Evolutionary conservation across 2,797 vertebrate species (phyloP), one percentile per base, ranked within the genome.

Genomic region (Coracias cyanogaster): DNA sequence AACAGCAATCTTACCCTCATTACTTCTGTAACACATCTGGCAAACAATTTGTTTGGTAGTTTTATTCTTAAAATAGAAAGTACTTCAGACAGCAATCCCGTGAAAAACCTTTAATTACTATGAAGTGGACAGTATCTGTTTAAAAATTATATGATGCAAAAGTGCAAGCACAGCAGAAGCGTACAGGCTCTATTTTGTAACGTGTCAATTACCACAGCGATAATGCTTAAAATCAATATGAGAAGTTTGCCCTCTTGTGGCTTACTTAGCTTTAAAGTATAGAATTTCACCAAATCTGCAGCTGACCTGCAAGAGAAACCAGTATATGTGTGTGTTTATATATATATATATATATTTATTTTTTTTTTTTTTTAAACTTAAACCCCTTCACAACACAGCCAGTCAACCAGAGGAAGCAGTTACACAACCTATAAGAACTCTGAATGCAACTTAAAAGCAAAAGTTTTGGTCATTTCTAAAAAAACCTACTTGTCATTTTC

Each of bases 211-310:
- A 82, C 16, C 9, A 18, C n/a, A 33, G 29, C 3, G 31, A 76
- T 31, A 52, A 49, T 6, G 35, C 54, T 45, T 41, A 29, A 72
- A 73, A 85, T 20, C 29, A 89, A 82, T 43, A 80, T 41, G 51
- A 82, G 71, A 89, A 90, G 93, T 82, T 88, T 94, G 96, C 94
- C 96, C 96, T 92, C 96, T 95, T 76, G 95, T 96, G 96, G 94
- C 43, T 95, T 25, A 51, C 19, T 65, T 46, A 60, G 52, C 41
- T 54, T n/a, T 26, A 72, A 62, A 94, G 35, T 48, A 80, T 0
- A 45, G 33, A 72, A 72, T 76, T 77, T 74, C 37, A 82, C 9
- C 29, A 49, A 49, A 12, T 19, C 39, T 51, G n/a, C 26, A 80
- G 57, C 6, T 21, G 41, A 74, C 2, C 26, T 29, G 3, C 49